Evolutionary conservation across 2,797 vertebrate species (phyloP).

Genomic region (Lepidocolaptes lacrymiger): DNA sequence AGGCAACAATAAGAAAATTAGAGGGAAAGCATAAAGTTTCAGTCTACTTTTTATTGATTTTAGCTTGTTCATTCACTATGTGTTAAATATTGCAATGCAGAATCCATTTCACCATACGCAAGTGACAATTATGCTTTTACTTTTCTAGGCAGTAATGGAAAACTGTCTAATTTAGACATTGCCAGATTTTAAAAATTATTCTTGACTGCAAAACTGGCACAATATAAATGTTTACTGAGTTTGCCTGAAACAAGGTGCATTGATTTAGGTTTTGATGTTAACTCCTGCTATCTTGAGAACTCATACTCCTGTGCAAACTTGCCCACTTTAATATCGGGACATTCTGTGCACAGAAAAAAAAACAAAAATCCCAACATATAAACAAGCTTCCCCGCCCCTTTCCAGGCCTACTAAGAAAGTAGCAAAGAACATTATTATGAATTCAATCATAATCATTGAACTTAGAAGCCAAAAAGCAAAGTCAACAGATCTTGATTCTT

Average conservation of each 20-base stretch:
- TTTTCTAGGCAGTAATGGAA: slow-evolving; percentile 51
- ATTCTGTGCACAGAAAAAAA: neutral
- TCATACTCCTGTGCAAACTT: neutral
- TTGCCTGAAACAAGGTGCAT: slow-evolving; percentile 30
- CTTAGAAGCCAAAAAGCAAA: neutral
- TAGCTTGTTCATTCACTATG: neutral
- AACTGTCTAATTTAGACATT: slow-evolving; percentile 43
- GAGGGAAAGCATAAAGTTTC: slow-evolving; percentile 16
- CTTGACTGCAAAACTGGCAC: neutral
- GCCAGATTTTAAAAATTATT: slow-evolving; percentile 43
- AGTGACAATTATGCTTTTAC: slow-evolving; percentile 22
- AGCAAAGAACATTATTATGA: neutral
- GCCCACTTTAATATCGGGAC: neutral
- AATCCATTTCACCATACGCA: slow-evolving; percentile 36
- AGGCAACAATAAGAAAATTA: slow-evolving; percentile 4
- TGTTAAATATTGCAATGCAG: slow-evolving; percentile 39
- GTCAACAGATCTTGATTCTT: neutral
- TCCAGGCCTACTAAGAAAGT: neutral
- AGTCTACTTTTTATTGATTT: slow-evolving; percentile 44
- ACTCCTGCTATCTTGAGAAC: neutral
- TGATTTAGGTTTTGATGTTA: slow-evolving; percentile 7
- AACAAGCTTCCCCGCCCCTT: neutral
- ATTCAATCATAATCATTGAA: neutral
- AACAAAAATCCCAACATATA: neutral
- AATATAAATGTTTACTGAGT: slow-evolving; percentile 24